Evolutionary conservation across 2,888 invertebrate species (phyloP).

Genomic region (Chalcosyrphus nemorum): DNA sequence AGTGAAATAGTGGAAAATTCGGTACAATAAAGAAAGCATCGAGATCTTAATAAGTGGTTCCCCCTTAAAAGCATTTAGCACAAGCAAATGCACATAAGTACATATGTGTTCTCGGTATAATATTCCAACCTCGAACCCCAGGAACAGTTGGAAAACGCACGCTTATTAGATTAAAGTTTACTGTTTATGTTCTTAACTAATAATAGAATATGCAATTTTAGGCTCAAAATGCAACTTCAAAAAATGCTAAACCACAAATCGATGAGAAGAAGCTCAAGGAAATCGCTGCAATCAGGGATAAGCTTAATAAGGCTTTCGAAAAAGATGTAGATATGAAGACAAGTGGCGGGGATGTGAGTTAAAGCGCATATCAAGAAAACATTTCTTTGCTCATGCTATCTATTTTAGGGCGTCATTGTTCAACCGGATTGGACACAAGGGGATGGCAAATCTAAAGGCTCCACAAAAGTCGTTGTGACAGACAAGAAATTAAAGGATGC

Average conservation of each 20-base stretch:
- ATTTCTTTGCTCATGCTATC: conserved; percentile 5
- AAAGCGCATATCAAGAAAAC: neutral
- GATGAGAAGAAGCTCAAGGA: conserved; percentile 73
- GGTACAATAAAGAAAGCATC: too few species aligned
- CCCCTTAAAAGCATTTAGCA: too few species aligned
- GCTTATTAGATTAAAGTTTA: too few species aligned
- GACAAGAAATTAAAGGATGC: conserved; percentile 73
- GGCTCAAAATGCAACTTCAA: conserved; percentile 11
- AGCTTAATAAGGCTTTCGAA: conserved; percentile 76
- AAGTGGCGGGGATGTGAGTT: conserved; percentile 54
- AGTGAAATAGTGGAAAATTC: too few species aligned
- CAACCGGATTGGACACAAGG: conserved; percentile 79
- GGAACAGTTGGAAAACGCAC: too few species aligned
- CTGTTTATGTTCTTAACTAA: too few species aligned
- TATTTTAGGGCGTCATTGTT: conserved; percentile 75
- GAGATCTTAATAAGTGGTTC: too few species aligned
- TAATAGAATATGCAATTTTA: conserved; percentile 4
- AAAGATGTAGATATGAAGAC: conserved; percentile 63
- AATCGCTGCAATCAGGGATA: conserved; percentile 76
- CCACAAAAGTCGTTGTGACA: conserved; percentile 76
- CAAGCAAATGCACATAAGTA: too few species aligned
- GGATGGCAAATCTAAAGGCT: neutral
- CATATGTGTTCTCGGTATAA: too few species aligned
- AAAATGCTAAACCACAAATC: neutral
- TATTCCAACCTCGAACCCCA: too few species aligned